Evolutionary conservation across 2,888 invertebrate genomes (phyloP).

Genomic region (Drosophila ustulata): DNA sequence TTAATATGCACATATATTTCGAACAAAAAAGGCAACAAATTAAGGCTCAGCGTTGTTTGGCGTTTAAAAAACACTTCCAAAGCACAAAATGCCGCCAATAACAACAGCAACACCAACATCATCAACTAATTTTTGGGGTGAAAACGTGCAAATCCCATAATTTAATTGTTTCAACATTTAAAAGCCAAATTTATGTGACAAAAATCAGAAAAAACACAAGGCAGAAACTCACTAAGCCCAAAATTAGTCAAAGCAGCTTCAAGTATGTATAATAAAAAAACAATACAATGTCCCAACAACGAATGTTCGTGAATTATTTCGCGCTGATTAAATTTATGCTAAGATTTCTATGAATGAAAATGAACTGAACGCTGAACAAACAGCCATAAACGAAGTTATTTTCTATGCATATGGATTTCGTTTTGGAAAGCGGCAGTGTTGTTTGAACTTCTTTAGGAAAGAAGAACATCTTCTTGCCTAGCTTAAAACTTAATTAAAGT

Average conservation of each 20-base stretch:
- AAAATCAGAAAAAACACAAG: constrained; percentile 36
- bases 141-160: constrained; percentile 78
- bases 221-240: constrained; percentile 35
- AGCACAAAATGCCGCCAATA: constrained; percentile 34
- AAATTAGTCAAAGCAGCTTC: constrained; percentile 66
- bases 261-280: constrained; percentile 1
- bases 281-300: constrained; percentile 13
- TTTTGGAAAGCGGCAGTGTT: constrained; percentile 9
- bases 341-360: constrained; percentile 72
- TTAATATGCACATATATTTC: constrained; percentile 46
- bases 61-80: constrained; percentile 70
- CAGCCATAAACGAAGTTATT: constrained; percentile 20
- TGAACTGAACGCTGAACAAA: constrained; percentile 13
- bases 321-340: constrained; percentile 55
- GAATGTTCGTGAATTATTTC: constrained; percentile 61
- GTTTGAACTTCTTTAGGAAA: constrained; percentile 33
- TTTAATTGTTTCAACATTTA: constrained; percentile 75
- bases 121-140: constrained; percentile 42
- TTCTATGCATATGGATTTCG: background rate
- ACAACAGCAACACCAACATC: constrained; percentile 6
- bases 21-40: constrained; percentile 44
- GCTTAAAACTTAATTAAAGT: constrained; percentile 74
- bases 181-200: constrained; percentile 70
- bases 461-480: constrained; percentile 8
- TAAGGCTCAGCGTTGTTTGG: constrained; percentile 37